phyloP scores from a whole-genome alignment of 2,888 invertebrate genomes.

The Prionchulus punctatus region DNA sequence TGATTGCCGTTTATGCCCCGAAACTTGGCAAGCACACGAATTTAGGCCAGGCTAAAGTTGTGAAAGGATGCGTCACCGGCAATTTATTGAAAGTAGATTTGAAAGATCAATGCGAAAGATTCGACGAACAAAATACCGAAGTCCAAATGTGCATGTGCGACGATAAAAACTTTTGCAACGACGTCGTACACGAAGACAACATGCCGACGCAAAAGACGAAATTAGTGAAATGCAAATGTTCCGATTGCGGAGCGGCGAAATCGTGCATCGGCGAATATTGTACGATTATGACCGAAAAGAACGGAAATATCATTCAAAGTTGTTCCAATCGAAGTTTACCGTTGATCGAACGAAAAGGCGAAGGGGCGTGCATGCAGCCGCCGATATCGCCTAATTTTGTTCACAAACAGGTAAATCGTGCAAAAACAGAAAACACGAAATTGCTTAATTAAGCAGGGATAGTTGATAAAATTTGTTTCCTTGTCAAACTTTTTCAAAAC shows the following conservation, averaged over 20 bases:
- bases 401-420: background rate
- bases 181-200: background rate
- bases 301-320: background rate
- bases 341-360: background rate
- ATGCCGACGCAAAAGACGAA: background rate
- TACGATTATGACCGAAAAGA: background rate
- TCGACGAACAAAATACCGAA: background rate
- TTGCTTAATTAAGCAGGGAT: no score
- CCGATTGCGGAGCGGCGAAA: background rate
- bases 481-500: background rate
- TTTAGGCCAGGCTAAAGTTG: background rate
- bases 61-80: background rate
- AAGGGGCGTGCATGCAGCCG: background rate
- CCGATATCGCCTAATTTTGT: background rate
- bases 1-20: background rate
- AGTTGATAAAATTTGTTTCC: no score
- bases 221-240: background rate
- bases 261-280: slow-evolving; percentile 3
- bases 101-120: background rate
- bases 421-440: no score
- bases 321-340: slow-evolving; percentile 2
- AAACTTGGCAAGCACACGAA: background rate
- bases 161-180: slow-evolving; percentile 1
- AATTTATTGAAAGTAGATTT: background rate
- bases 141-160: slow-evolving; percentile 4